A percentile compares a stretch with the other conserved stretches of the same genome.
Conservation (phyloP, 30 jellyfish, hydroid and myxozoan genomes). For the Aurelia aurita complex sp. Pacific region DNA sequence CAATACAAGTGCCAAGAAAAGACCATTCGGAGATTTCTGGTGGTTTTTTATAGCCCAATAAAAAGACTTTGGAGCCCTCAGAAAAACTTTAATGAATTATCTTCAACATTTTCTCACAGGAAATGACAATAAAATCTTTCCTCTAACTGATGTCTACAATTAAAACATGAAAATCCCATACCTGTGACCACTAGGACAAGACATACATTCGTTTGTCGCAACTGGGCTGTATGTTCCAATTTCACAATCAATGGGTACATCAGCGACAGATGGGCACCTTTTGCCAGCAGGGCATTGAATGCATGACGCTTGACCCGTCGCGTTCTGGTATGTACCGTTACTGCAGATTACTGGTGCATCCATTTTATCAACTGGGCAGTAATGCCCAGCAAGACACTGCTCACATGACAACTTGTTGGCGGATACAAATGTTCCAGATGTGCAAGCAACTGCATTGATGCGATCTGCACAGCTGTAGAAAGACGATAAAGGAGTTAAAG, state of each 20-base stretch:
- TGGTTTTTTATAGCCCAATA: too few species aligned
- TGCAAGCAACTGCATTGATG: constrained; percentile 19
- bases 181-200: constrained; percentile 58
- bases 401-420: constrained; percentile 54
- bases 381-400: constrained; percentile 79
- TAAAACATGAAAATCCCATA: background rate
- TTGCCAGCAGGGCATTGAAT: constrained; percentile 63
- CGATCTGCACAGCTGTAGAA: constrained; percentile 28
- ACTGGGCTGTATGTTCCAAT: constrained; percentile 69
- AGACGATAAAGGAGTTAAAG: too few species aligned
- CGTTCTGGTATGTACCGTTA: constrained; percentile 68
- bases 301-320: constrained; percentile 53
- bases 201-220: constrained; percentile 57
- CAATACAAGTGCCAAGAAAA: too few species aligned
- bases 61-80: too few species aligned
- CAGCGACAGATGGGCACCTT: constrained; percentile 38
- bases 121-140: too few species aligned
- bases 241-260: constrained; percentile 66
- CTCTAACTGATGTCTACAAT: too few species aligned
- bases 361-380: constrained; percentile 46
- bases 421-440: constrained; percentile 53
- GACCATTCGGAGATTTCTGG: too few species aligned
- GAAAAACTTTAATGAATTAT: too few species aligned
- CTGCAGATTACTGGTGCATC: constrained; percentile 46
- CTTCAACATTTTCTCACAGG: too few species aligned